phyloP scores from a whole-genome alignment of 2,797 vertebrate species.

The Lepilemur septentrionalis region DNA sequence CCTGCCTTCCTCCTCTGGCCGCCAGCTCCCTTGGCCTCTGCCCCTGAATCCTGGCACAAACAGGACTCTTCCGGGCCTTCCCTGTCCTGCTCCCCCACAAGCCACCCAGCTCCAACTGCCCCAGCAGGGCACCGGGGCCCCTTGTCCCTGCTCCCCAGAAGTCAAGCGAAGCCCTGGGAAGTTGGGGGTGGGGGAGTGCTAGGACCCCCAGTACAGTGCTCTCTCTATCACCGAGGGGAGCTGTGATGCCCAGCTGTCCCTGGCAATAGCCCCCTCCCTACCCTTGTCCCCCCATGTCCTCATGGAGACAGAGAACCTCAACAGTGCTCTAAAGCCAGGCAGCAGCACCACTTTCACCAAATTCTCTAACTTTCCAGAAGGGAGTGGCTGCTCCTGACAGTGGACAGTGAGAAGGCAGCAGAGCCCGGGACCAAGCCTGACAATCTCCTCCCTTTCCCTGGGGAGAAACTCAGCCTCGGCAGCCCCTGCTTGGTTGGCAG shows the following conservation, averaged over 20 bases:
- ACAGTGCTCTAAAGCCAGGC: not conserved
- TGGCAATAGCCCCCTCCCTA: not conserved
- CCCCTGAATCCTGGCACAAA: not conserved
- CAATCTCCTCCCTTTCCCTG: not conserved
- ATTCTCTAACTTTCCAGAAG: not conserved
- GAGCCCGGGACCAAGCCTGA: not conserved
- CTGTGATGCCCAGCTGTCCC: not conserved
- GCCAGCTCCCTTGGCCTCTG: not conserved
- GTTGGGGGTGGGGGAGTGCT: rapidly evolving
- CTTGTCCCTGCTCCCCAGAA: not conserved
- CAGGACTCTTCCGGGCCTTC: not conserved
- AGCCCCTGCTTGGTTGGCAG: not conserved
- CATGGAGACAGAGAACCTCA: not conserved
- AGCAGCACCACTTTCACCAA: not conserved
- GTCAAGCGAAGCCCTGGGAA: not conserved
- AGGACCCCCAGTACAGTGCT: not conserved
- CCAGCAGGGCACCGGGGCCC: not conserved
- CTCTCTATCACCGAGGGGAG: not conserved
- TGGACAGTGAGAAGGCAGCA: rapidly evolving
- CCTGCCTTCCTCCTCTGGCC: not conserved
- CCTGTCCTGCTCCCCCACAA: not conserved
- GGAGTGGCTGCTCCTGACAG: not conserved
- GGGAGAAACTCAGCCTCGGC: not conserved
- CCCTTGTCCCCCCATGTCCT: not conserved
- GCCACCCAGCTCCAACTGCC: not conserved